These are phyloP conservation scores for human (Homo sapiens) DNA, from an alignment of 2,113 vertebrate genomes.

Conservation along the genomic window GRCh38 chrY:11282001-11282500, in stretches of 20 bases:
- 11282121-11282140: not conserved
- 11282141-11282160: not conserved
- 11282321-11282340: not conserved
- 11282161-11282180: accelerated
- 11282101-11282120: not conserved
- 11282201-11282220: not conserved
- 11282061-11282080: not conserved
- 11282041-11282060: not conserved
- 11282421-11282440: not conserved
- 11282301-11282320: not conserved
- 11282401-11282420: not conserved
- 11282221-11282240: not conserved
- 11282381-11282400: not conserved
- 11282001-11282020: not conserved
- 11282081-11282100: not conserved
- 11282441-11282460: not conserved
- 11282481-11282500: not conserved
- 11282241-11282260: not conserved
- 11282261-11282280: not conserved
- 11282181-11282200: not conserved
- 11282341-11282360: not conserved
- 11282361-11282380: not conserved
- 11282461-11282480: not conserved
- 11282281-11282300: not conserved
- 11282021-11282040: not conserved